phyloP scores from a whole-genome alignment of 92 coral and sea anemone genomes.

The Parazoanthus darwini region DNA sequence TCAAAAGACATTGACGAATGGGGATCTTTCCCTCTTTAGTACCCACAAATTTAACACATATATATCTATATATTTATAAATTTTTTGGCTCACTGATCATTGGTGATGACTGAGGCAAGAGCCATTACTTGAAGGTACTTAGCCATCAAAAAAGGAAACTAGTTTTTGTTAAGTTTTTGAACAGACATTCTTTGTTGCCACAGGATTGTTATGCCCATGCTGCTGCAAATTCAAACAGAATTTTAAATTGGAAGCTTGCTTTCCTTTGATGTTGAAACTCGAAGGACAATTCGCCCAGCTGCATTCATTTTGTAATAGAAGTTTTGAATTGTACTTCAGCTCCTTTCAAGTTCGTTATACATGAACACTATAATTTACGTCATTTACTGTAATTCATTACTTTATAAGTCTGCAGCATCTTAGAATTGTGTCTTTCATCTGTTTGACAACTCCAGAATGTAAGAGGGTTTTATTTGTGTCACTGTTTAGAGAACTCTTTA shows the following conservation, averaged over 20 bases:
- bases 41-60: no score
- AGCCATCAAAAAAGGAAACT: neutral
- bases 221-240: no score
- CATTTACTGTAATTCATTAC: neutral
- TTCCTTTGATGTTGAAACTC: neutral
- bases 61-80: no score
- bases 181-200: slow-evolving; percentile 14
- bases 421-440: neutral
- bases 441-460: slow-evolving; percentile 37
- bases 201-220: neutral
- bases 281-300: neutral
- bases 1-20: no score
- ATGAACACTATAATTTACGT: neutral
- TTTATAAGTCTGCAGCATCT: neutral
- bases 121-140: neutral
- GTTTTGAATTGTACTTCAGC: neutral
- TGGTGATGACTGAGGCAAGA: neutral
- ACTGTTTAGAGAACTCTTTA: neutral
- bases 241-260: neutral
- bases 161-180: neutral
- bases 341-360: neutral
- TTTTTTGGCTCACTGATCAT: neutral
- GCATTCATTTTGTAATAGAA: neutral
- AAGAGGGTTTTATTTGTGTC: neutral
- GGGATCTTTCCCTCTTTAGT: no score